These are phyloP conservation scores for Oncorhynchus keta DNA, from an alignment of 2,113 vertebrate species.

Conservation along the genomic window DNA sequence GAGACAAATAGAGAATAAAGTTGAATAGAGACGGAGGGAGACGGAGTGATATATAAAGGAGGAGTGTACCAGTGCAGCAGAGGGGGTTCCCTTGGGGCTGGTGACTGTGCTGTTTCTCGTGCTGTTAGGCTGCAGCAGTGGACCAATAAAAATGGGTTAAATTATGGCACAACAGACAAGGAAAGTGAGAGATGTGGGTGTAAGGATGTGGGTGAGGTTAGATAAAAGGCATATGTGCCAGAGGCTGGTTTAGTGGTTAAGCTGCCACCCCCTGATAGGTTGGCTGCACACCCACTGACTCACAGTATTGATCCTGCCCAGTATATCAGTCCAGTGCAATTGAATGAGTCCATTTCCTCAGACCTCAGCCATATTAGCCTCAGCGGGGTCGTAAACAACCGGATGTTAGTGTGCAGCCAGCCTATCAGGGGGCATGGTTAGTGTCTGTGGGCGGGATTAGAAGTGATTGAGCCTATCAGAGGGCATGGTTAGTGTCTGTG, in stretches of 20 bases:
- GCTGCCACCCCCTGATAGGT: not conserved
- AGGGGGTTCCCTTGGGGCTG: constrained; percentile 82
- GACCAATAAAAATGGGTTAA: constrained; percentile 53
- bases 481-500: too few species aligned
- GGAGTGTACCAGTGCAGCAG: constrained; percentile 80
- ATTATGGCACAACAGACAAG: constrained; percentile 30
- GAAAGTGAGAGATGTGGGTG: constrained; percentile 5
- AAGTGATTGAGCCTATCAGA: not conserved
- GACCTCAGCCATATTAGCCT: not conserved
- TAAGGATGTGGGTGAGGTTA: not conserved
- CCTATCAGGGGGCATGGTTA: too few species aligned
- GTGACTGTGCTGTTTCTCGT: constrained; percentile 84
- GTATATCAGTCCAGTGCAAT: too few species aligned
- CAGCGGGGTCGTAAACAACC: not conserved
- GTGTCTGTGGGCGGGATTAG: not conserved
- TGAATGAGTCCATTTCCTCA: too few species aligned
- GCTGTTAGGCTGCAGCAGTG: constrained; percentile 85
- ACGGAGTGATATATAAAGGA: constrained; percentile 46
- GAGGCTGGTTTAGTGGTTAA: too few species aligned
- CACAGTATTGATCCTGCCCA: not conserved
- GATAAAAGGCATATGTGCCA: too few species aligned
- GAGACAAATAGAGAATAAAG: constrained; percentile 55
- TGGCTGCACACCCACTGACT: not conserved
- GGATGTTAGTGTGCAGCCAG: too few species aligned
- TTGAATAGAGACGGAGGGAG: constrained; percentile 13